Conservation (phyloP, 2,113 vertebrate genomes). For the Xenus cinereus region DNA sequence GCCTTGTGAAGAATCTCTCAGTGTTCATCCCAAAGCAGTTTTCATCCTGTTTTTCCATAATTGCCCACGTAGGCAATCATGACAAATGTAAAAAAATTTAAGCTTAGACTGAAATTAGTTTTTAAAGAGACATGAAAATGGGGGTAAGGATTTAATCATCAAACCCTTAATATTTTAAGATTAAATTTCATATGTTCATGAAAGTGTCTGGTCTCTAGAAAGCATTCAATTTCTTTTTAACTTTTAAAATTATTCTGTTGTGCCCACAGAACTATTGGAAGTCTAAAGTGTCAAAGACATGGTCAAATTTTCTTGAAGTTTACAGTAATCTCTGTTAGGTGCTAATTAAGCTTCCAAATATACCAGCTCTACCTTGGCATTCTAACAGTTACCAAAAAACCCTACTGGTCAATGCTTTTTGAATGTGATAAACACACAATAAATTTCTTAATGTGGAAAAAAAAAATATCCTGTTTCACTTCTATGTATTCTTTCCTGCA, state of each 20-base stretch:
- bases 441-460: background rate
- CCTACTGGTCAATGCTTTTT: constrained; percentile 79
- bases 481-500: constrained; percentile 82
- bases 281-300: background rate
- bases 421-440: constrained; percentile 80
- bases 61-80: constrained; percentile 14
- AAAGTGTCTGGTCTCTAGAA: background rate
- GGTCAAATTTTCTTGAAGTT: background rate
- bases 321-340: background rate
- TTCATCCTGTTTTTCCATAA: constrained; percentile 14
- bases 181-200: background rate
- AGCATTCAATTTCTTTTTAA: background rate
- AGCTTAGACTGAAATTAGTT: background rate
- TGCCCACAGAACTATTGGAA: background rate
- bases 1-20: constrained; percentile 45
- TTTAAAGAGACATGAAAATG: background rate
- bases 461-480: constrained; percentile 47
- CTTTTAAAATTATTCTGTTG: background rate
- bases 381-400: constrained; percentile 9
- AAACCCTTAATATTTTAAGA: background rate
- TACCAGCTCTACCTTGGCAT: constrained; percentile 21
- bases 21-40: constrained; percentile 27
- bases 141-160: constrained; percentile 36
- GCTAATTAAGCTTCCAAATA: constrained; percentile 28
- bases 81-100: background rate